These are phyloP conservation scores for Buteo buteo DNA, from an alignment of 2,113 vertebrate species.

Conservation along the genomic window DNA sequence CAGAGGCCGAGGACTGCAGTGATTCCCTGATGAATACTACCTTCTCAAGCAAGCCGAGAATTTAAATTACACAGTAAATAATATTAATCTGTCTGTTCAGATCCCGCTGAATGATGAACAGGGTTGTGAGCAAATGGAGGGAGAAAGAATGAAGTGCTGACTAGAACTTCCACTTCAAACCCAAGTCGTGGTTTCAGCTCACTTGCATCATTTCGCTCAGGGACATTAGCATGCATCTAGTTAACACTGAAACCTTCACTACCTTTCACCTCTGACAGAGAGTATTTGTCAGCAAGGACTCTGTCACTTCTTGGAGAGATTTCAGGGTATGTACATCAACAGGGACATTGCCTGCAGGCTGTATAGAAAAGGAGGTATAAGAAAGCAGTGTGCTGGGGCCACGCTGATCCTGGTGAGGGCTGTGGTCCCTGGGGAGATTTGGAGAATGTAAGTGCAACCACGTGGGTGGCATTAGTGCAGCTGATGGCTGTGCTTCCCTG, in stretches of 20 bases:
- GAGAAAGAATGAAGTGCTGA: not conserved
- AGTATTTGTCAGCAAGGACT: not conserved
- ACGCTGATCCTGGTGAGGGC: not conserved
- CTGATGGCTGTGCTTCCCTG: not conserved
- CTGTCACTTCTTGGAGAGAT: not conserved
- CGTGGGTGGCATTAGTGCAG: accelerated
- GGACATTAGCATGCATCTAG: not conserved
- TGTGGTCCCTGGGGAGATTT: not conserved
- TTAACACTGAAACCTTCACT: not conserved
- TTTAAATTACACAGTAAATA: conserved; percentile 18
- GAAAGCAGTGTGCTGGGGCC: not conserved
- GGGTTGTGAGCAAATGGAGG: not conserved
- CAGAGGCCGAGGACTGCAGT: not conserved
- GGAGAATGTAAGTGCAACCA: not conserved
- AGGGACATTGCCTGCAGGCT: not conserved
- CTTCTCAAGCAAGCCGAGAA: not conserved
- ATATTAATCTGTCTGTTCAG: not conserved
- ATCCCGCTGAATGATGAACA: not conserved
- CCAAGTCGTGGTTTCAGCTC: not conserved
- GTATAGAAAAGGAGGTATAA: not conserved
- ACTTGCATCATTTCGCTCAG: not conserved
- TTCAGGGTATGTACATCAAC: not conserved
- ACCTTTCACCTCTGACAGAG: not conserved
- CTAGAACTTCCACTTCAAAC: not conserved
- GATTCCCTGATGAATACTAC: not conserved